Percentiles rank a stretch among this genome's conserved stretches.
phyloP scores from a whole-genome alignment of 2,797 vertebrate genomes.

The Synaphobranchus kaupii region DNA sequence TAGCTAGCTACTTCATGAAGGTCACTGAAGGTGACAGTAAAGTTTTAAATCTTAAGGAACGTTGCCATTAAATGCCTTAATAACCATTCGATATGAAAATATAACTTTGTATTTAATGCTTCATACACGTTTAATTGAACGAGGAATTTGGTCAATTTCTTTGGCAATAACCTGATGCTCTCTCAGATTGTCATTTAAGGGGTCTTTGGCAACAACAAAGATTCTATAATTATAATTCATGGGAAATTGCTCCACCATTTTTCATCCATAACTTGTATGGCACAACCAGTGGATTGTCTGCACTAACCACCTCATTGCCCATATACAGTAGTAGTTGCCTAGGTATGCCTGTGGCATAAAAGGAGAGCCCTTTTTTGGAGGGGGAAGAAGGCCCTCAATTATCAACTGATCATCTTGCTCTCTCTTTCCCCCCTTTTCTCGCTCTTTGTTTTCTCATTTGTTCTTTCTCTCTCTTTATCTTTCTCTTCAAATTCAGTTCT shows the following conservation, averaged over 20 bases:
- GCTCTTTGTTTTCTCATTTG: constrained; percentile 25
- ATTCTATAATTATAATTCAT: neutral
- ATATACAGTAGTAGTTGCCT: neutral
- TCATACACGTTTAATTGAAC: too few relatives aligned
- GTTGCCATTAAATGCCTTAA: too few relatives aligned
- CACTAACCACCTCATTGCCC: neutral
- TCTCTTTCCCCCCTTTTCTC: constrained; percentile 29
- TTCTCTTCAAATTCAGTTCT: constrained; percentile 7
- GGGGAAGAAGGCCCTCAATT: neutral
- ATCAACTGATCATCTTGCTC: constrained; percentile 4
- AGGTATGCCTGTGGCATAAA: neutral
- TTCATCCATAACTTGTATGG: neutral
- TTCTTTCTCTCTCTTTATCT: constrained; percentile 31
- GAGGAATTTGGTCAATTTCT: too few relatives aligned
- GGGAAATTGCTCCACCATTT: neutral
- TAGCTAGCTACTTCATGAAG: too few relatives aligned
- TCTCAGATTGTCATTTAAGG: neutral
- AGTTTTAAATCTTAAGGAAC: too few relatives aligned
- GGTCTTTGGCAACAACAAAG: neutral
- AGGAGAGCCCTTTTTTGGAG: neutral
- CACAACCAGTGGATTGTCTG: neutral
- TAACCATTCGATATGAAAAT: too few relatives aligned
- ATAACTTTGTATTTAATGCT: too few relatives aligned
- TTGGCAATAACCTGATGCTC: neutral
- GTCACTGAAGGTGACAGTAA: too few relatives aligned